A percentile compares a stretch with the other conserved stretches of the same genome.
Evolutionary conservation across 1,140 invertebrate species (phyloP).

Genomic region (Varroa destructor): DNA sequence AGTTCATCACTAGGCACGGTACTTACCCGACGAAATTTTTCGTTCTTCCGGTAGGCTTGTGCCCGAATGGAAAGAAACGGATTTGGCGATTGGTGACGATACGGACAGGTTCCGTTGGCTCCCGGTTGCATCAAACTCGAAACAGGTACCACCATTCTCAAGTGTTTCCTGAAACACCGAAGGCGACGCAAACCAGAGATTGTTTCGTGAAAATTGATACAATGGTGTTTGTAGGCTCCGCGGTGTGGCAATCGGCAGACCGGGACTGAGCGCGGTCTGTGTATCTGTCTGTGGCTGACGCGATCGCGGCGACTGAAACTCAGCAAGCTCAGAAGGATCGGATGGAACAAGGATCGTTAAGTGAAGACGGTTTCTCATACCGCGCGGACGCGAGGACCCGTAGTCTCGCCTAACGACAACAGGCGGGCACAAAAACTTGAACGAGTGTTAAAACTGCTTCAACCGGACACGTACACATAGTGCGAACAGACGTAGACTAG

Average conservation of each 20-base stretch:
- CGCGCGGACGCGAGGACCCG: not conserved
- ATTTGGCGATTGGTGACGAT: constrained; percentile 33
- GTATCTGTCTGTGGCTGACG: too few species aligned
- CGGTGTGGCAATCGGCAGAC: not conserved
- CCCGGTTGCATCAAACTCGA: constrained; percentile 13
- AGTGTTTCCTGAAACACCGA: constrained; percentile 19
- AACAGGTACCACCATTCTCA: constrained; percentile 25
- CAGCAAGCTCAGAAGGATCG: too few species aligned
- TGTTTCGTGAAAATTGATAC: too few species aligned
- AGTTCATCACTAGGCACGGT: too few species aligned
- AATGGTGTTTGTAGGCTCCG: too few species aligned
- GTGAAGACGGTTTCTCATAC: constrained; percentile 22
- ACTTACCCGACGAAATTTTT: constrained; percentile 38
- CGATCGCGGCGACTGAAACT: too few species aligned
- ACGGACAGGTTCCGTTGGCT: constrained; percentile 1
- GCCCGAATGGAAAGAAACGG: constrained; percentile 38
- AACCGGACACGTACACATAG: too few species aligned
- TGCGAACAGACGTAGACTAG: too few species aligned
- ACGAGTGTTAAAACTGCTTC: too few species aligned
- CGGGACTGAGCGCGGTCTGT: not conserved
- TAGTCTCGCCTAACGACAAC: too few species aligned
- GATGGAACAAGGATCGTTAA: constrained; percentile 5
- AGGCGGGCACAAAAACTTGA: too few species aligned
- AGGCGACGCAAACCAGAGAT: too few species aligned
- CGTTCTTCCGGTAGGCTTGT: constrained; percentile 37